These are phyloP conservation scores for Callinectes sapidus DNA, from an alignment of 2,888 invertebrate species.

Conservation along the genomic window DNA sequence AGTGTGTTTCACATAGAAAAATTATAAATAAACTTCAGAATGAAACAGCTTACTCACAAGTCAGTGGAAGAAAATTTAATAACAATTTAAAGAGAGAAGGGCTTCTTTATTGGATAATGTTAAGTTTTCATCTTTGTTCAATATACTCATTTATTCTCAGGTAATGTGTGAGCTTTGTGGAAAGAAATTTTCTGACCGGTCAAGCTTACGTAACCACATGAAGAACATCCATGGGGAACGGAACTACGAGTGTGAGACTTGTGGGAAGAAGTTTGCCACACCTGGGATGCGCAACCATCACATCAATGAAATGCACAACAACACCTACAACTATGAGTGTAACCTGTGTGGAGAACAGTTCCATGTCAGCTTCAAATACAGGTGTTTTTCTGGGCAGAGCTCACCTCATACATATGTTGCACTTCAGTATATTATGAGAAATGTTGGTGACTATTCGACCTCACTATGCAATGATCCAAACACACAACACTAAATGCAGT, in stretches of 20 bases:
- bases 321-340: constrained; percentile 61
- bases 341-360: constrained; percentile 61
- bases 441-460: background rate
- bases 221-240: constrained; percentile 59
- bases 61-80: too few relatives aligned
- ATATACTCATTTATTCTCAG: constrained; percentile 9
- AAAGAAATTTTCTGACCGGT: constrained; percentile 57
- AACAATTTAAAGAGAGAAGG: too few relatives aligned
- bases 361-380: constrained; percentile 57
- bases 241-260: constrained; percentile 54
- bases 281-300: constrained; percentile 63
- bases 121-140: background rate
- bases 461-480: too few relatives aligned
- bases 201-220: constrained; percentile 57
- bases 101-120: background rate
- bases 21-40: too few relatives aligned
- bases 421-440: background rate
- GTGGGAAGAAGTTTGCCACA: constrained; percentile 62
- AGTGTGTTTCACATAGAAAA: too few relatives aligned
- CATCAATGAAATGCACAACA: constrained; percentile 66
- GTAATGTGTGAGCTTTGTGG: constrained; percentile 60
- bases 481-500: too few relatives aligned
- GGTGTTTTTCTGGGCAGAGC: constrained; percentile 25
- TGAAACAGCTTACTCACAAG: too few relatives aligned
- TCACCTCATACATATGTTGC: background rate